Evolutionary conservation across 2,888 invertebrate species (phyloP), one percentile per base, ranked within the genome.

Genomic region (Diarsia rubi): DNA sequence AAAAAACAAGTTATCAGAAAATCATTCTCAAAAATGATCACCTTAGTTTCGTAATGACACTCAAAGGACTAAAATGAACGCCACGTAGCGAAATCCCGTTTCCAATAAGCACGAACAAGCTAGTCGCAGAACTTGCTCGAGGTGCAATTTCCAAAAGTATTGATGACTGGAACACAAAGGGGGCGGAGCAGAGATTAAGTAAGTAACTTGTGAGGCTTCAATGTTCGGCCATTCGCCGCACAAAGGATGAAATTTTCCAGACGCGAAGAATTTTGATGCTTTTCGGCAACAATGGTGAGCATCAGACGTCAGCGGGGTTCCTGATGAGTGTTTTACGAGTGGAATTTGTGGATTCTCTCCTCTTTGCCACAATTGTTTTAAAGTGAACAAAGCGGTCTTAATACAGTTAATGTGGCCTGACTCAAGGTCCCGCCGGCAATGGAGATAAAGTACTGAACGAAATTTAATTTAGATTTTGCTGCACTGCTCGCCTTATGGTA

Each of bases 181-280:
- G 90, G 90, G 88, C 70, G 91, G 90, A 89, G 90, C 90, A 89
- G 91, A 93, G 93, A 95, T 95, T 94, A 94, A 94, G 92, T 90
- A 90, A 92, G 92, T 93, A 93, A 95, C 94, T 95, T 94, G 91
- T 88, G 89, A 86, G 93, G 92, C 92, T 94, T 94, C 93, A 88
- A 85, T 91, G 91, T 91, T 91, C 92, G 91, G 87, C 88, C 88
- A 88, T 91, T 91, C 89, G 77, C 84, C 81, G 83, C 90, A 93
- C 93, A 94, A 94, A 93, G 92, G 92, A 91, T 89, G 82, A 92
- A 92, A 94, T 92, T 93, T 94, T 92, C 92, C 93, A 92, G 93
- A 91, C 92, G 89, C 88, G 89, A 94, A 92, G 93, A 94, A 93
- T 94, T 93, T 93, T 91, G 92, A 92, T 90, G 92, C 90, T 89